A percentile compares a stretch with the other conserved stretches of the same genome.
phyloP scores from a whole-genome alignment of 2,113 vertebrate genomes.

The Podarcis cretensis region DNA sequence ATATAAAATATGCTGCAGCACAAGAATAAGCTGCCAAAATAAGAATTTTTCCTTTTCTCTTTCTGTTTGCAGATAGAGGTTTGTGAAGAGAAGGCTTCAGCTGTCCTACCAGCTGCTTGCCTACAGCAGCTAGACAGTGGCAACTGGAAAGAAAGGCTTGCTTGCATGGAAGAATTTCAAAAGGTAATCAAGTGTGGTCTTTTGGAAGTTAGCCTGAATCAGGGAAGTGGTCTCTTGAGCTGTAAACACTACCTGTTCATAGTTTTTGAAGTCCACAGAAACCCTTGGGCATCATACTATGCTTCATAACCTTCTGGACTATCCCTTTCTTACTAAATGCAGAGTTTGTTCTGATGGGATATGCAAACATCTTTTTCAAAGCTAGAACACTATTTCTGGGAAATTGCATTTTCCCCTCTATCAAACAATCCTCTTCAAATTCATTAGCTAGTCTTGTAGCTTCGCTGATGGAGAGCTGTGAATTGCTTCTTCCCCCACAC shows the following conservation, averaged over 20 bases:
- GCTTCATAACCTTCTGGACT: neutral
- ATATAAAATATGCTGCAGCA: accelerated
- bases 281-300: neutral
- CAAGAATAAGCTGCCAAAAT: accelerated
- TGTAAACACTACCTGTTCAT: neutral
- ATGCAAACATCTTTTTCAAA: neutral
- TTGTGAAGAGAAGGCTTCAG: constrained; percentile 92
- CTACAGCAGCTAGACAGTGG: constrained; percentile 91
- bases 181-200: constrained; percentile 76
- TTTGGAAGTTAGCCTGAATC: neutral
- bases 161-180: constrained; percentile 98
- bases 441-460: neutral
- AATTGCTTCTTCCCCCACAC: neutral
- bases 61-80: constrained; percentile 82
- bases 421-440: neutral
- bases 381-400: neutral
- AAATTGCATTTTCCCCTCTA: constrained; percentile 1
- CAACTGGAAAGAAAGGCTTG: constrained; percentile 98
- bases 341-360: neutral
- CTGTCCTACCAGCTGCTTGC: constrained; percentile 90
- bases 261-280: neutral
- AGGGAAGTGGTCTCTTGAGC: neutral
- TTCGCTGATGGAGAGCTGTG: neutral
- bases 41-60: constrained; percentile 5
- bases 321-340: neutral